phyloP scores from a whole-genome alignment of 2,797 vertebrate species.

The Denticeps clupeoides region DNA sequence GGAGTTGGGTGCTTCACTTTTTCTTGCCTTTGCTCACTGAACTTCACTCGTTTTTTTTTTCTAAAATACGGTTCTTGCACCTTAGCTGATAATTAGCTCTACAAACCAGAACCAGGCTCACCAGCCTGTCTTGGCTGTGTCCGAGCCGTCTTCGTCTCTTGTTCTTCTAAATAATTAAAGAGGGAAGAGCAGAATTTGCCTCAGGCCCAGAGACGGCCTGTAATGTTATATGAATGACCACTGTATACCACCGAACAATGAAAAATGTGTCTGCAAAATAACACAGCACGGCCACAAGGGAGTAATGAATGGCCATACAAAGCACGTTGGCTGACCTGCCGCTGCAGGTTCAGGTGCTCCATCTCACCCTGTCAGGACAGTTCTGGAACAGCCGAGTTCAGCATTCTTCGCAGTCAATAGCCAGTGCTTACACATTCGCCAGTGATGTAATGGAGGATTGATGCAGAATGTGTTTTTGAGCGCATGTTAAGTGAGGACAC shows the following conservation, averaged over 20 bases:
- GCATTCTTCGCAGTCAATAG: conserved; percentile 31
- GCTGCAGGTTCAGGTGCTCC: conserved; percentile 9
- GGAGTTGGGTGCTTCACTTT: too few species aligned
- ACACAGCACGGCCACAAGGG: too few species aligned
- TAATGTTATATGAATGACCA: too few species aligned
- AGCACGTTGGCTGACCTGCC: too few species aligned
- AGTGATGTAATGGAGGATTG: conserved; percentile 26
- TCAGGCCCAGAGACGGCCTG: too few species aligned
- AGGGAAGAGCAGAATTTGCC: not conserved
- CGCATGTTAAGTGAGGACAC: too few species aligned
- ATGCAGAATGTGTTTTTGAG: conserved; percentile 24
- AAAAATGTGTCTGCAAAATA: too few species aligned
- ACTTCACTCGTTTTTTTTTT: conserved; percentile 8
- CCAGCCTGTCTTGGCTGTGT: not conserved
- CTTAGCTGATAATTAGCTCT: conserved; percentile 12
- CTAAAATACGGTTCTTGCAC: not conserved
- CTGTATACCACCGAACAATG: too few species aligned
- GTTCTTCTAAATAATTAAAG: not conserved
- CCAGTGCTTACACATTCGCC: conserved; percentile 32
- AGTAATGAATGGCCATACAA: too few species aligned
- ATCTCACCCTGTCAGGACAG: conserved; percentile 17
- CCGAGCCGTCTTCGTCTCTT: not conserved
- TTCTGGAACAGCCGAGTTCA: conserved; percentile 29
- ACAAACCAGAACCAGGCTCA: conserved; percentile 5
- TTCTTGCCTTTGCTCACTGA: conserved; percentile 9